Evolutionary conservation across 2,888 invertebrate genomes (phyloP).

Genomic region (Macrosoma leucophasiata): DNA sequence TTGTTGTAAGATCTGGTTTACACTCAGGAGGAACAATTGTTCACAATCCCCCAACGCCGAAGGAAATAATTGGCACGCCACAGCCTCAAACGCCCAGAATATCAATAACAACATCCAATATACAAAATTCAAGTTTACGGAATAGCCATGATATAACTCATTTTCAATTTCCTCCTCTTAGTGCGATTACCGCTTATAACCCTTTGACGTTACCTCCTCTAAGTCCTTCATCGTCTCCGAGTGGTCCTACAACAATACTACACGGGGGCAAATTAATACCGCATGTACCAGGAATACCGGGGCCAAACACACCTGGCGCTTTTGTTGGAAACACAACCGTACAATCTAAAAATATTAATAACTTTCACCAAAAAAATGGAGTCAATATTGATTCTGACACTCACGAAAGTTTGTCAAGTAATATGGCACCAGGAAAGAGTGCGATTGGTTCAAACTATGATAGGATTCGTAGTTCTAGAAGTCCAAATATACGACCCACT

Average conservation of each 20-base stretch:
- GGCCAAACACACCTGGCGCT: constrained; percentile 79
- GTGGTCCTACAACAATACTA: constrained; percentile 78
- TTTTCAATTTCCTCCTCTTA: constrained; percentile 81
- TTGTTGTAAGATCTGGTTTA: constrained; percentile 87
- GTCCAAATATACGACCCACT: constrained; percentile 29
- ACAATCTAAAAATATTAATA: constrained; percentile 37
- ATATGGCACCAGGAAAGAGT: constrained; percentile 35
- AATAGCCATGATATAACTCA: constrained; percentile 68
- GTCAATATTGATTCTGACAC: constrained; percentile 35
- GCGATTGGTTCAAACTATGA: constrained; percentile 42
- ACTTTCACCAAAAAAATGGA: constrained; percentile 36
- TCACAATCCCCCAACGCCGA: constrained; percentile 75
- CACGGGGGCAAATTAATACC: constrained; percentile 86
- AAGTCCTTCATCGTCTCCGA: constrained; percentile 61
- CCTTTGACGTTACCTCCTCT: constrained; percentile 79
- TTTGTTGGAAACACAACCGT: constrained; percentile 42
- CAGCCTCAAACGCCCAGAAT: constrained; percentile 74
- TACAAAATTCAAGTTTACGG: constrained; percentile 66
- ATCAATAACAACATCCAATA: constrained; percentile 63
- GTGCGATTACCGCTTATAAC: constrained; percentile 82
- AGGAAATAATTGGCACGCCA: constrained; percentile 53
- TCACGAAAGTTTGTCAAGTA: constrained; percentile 33
- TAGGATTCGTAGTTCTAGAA: constrained; percentile 39
- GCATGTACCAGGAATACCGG: constrained; percentile 91
- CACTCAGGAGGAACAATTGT: constrained; percentile 90